Percentiles rank a stretch among this genome's conserved stretches.
Evolutionary conservation across 2,797 vertebrate species (phyloP).

Genomic region (Phrynocephalus vlangalii): DNA sequence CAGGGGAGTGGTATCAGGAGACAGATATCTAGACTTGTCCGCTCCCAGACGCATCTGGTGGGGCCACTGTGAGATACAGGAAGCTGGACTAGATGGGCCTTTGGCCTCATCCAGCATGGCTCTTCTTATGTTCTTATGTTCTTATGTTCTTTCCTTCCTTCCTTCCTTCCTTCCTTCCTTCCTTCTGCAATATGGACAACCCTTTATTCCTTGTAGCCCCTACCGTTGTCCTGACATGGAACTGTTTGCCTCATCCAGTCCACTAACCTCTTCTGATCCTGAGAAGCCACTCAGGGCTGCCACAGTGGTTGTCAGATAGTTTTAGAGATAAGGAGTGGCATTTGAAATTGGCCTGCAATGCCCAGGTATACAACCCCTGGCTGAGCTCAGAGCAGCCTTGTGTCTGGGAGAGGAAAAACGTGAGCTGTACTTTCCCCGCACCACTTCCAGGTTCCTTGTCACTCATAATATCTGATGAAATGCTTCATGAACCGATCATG

Average conservation of each 20-base stretch:
- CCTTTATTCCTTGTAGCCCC: neutral
- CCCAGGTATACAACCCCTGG: constrained; percentile 48
- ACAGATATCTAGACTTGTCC: too few species aligned
- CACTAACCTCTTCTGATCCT: neutral
- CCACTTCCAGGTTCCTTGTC: constrained; percentile 73
- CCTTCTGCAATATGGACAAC: neutral
- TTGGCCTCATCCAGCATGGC: too few species aligned
- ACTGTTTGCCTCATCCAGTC: neutral
- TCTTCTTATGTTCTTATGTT: too few species aligned
- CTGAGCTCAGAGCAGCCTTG: constrained; percentile 61
- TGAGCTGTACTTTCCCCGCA: constrained; percentile 64
- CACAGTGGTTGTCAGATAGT: constrained; percentile 52
- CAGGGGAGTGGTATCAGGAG: too few species aligned
- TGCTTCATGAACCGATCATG: constrained; percentile 72
- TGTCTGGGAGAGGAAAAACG: constrained; percentile 59
- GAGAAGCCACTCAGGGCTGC: constrained; percentile 12
- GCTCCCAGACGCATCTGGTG: too few species aligned
- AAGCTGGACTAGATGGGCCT: too few species aligned
- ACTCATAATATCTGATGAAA: constrained; percentile 73
- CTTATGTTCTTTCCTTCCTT: too few species aligned
- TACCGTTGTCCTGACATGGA: too few species aligned
- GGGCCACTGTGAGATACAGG: too few species aligned
- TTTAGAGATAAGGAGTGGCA: constrained; percentile 49
- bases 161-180: too few species aligned
- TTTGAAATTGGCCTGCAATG: constrained; percentile 51